Evolutionary conservation across 2,888 invertebrate species (phyloP).

Genomic region (Diabrotica balteata): DNA sequence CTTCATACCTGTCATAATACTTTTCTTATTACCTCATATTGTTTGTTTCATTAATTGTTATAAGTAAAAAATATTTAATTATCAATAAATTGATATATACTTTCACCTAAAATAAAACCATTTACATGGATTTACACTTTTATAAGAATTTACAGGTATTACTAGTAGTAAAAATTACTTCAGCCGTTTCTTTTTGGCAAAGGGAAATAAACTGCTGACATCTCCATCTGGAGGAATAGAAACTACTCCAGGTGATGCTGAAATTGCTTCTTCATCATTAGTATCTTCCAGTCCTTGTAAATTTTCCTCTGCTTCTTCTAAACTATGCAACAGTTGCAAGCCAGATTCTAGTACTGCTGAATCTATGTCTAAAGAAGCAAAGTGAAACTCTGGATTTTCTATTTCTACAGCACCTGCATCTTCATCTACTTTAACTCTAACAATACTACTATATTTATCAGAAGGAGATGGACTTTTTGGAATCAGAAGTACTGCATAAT

Average conservation of each 20-base stretch:
- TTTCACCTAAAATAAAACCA: too few species aligned
- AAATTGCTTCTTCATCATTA: constrained; percentile 43
- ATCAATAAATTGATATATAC: too few species aligned
- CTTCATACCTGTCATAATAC: too few species aligned
- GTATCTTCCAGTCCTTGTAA: constrained; percentile 42
- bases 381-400: constrained; percentile 53
- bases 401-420: constrained; percentile 48
- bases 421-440: constrained; percentile 51
- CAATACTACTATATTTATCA: constrained; percentile 46
- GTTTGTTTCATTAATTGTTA: too few species aligned
- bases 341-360: constrained; percentile 52
- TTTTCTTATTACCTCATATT: too few species aligned
- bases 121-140: too few species aligned
- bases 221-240: constrained; percentile 41
- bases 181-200: constrained; percentile 46
- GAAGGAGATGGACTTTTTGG: constrained; percentile 47
- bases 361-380: constrained; percentile 50
- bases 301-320: constrained; percentile 52
- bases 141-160: too few species aligned
- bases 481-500: constrained; percentile 48
- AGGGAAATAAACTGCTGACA: constrained; percentile 41
- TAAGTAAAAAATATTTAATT: too few species aligned
- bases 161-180: constrained; percentile 29
- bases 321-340: constrained; percentile 53
- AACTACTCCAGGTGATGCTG: constrained; percentile 43